Conservation (phyloP, 2,113 vertebrate genomes). For the Bucco capensis region DNA sequence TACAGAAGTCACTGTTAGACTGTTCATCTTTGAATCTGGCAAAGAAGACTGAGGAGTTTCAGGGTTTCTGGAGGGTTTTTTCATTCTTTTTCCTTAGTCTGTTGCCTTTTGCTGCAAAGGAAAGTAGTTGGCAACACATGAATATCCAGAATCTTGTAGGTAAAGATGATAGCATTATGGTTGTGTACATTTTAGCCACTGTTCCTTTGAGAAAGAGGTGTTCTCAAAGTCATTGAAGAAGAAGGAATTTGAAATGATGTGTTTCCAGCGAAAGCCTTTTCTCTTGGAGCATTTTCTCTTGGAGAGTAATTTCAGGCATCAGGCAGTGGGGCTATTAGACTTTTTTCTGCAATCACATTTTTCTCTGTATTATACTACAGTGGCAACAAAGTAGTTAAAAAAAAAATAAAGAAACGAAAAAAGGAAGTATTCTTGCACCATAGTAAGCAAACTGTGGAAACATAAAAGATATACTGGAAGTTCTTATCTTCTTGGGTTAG, state of each 20-base stretch:
- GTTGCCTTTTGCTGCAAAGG: background rate
- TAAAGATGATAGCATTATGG: background rate
- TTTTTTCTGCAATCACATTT: background rate
- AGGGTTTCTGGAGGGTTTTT: accelerated
- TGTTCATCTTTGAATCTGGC: background rate
- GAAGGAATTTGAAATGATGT: conserved; percentile 8
- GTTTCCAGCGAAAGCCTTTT: background rate
- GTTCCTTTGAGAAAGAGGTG: conserved; percentile 1
- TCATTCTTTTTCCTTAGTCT: background rate
- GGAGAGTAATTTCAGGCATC: conserved; percentile 10
- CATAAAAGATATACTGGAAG: background rate
- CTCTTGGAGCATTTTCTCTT: conserved; percentile 23
- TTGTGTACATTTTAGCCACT: background rate
- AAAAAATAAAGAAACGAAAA: background rate
- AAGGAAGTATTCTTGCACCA: background rate
- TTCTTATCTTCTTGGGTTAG: background rate
- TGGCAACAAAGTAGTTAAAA: background rate
- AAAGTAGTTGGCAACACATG: background rate
- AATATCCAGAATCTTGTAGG: background rate
- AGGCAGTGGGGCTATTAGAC: background rate
- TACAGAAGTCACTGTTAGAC: background rate
- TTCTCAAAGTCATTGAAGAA: conserved; percentile 33
- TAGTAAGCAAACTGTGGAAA: background rate
- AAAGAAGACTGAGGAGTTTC: background rate
- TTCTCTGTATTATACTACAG: background rate